Evolutionary conservation across 2,888 invertebrate genomes (phyloP), one percentile per base, ranked within the genome.

Genomic region (Himalopsyche anomala): DNA sequence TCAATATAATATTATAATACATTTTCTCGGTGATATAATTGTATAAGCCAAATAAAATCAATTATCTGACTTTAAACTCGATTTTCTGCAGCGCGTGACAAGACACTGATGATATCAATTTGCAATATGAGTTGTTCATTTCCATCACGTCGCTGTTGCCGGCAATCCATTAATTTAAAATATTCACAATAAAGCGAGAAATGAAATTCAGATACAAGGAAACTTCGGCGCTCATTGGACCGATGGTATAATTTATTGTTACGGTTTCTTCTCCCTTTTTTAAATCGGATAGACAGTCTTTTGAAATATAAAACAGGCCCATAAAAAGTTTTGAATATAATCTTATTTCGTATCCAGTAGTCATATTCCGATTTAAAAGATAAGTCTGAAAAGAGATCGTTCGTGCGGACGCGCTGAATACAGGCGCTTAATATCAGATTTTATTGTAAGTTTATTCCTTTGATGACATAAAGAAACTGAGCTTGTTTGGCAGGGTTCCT

Each of bases 401-500:
- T 85, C 87, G 84, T 88, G 88, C 87, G 80, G 79, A 86, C 40
- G 51, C 56, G 82, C 85, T 81, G 85, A 86, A 86, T 86, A 84
- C 81, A 80, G 84, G 82, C 56, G 83, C 82, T 86, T 87, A 87
- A 87, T 88, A 88, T 88, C 86, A 86, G 87, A 88, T 88, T 88
- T 88, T 87, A 87, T 88, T 88, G 88, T 88, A 84, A 87, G 87
- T 88, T 87, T 88, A 88, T 88, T 88, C 88, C 88, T 88, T 88
- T 88, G 88, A 88, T 86, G 88, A 86, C 85, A 88, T 86, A 88
- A 88, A 88, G 87, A 85, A 83, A 40, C 84, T 85, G 84, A 84
- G 84, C 86, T 85, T 88, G 87, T 87, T 45, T 81, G 74, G 74
- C 38, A 74, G 83, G 56, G 83, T 85, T 79, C 85, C 85, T 45